A percentile compares a stretch with the other conserved stretches of the same genome.
Evolutionary conservation across 1,140 invertebrate genomes (phyloP).

Genomic region (Aphelenchoides avenae): DNA sequence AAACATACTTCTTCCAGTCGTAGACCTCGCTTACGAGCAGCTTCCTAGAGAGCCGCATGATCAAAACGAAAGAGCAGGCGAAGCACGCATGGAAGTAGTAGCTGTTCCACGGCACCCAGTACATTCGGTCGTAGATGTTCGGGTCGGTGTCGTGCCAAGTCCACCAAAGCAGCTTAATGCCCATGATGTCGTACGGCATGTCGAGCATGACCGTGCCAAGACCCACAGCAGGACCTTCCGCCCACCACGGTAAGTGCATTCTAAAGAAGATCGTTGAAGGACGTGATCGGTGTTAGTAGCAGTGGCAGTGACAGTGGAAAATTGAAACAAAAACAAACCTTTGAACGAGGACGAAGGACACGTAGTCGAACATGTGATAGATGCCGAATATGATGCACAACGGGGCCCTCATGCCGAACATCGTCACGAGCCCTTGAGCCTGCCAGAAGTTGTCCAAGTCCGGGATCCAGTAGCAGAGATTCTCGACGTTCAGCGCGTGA

Average conservation of each 20-base stretch:
- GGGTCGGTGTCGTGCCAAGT: conserved; percentile 80
- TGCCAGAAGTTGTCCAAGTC: conserved; percentile 58
- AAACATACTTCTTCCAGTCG: conserved; percentile 62
- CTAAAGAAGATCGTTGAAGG: conserved; percentile 29
- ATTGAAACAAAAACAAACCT: conserved; percentile 43
- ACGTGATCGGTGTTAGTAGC: too few species aligned
- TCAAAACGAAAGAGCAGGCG: conserved; percentile 69
- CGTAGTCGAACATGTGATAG: conserved; percentile 56
- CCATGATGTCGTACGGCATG: conserved; percentile 75
- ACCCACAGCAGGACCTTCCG: conserved; percentile 65
- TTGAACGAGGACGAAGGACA: conserved; percentile 49
- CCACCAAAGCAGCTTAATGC: conserved; percentile 76
- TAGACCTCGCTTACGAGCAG: conserved; percentile 57
- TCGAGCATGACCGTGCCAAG: conserved; percentile 72
- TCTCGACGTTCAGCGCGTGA: conserved; percentile 52
- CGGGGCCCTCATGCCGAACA: conserved; percentile 54
- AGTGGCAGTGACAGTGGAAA: conserved; percentile 9
- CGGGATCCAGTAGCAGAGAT: conserved; percentile 50
- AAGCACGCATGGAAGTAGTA: conserved; percentile 77
- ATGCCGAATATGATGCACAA: conserved; percentile 54
- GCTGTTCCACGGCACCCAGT: conserved; percentile 73
- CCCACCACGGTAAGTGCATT: conserved; percentile 54
- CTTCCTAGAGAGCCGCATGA: conserved; percentile 66
- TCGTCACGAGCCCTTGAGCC: conserved; percentile 54
- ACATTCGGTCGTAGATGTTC: conserved; percentile 73